These are phyloP conservation scores for Lagorchestes hirsutus DNA, from an alignment of 2,797 vertebrate species.

Conservation along the genomic window DNA sequence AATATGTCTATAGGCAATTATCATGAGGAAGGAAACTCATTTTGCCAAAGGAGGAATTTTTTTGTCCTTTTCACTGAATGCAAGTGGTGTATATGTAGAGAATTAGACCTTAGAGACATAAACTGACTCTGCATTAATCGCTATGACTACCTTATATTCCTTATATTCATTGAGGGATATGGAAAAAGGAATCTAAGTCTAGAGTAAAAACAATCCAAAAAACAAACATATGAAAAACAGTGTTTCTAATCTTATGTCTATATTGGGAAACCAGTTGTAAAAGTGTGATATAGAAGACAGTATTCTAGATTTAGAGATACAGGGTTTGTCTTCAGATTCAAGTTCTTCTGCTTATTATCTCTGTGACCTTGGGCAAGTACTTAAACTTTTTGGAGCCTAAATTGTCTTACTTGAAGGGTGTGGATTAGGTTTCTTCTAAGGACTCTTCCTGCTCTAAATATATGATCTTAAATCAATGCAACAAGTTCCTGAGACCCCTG, in stretches of 20 bases:
- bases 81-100: neutral
- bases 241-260: neutral
- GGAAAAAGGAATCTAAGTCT: neutral
- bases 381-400: neutral
- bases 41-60: conserved; percentile 3
- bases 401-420: neutral
- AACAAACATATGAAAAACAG: neutral
- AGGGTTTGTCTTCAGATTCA: neutral
- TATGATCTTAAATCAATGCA: conserved; percentile 3
- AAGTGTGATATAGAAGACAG: neutral
- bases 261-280: neutral
- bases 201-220: neutral
- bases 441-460: neutral
- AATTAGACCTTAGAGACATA: conserved; percentile 46
- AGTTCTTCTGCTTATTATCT: neutral
- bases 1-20: conserved; percentile 46
- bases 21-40: conserved; percentile 23
- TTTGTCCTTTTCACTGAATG: conserved; percentile 11
- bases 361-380: neutral
- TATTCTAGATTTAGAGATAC: neutral
- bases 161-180: neutral
- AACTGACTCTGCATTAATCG: conserved; percentile 4
- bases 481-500: neutral
- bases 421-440: neutral
- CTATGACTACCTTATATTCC: neutral